A percentile compares a stretch with the other conserved stretches of the same genome.
Evolutionary conservation across 2,113 vertebrate genomes (phyloP).

Genomic region (Recurvirostra avosetta): DNA sequence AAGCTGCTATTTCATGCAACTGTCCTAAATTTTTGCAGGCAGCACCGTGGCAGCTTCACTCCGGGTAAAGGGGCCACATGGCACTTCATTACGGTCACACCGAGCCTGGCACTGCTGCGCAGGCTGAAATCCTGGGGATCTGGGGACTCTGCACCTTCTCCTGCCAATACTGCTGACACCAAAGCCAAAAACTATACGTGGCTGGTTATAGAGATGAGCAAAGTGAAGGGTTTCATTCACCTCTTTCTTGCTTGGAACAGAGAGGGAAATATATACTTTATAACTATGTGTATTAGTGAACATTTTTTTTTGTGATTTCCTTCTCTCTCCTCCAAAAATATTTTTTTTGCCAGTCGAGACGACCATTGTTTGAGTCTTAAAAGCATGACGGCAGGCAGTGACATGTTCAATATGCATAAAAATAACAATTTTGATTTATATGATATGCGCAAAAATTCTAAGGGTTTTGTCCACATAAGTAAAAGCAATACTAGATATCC

Average conservation of each 20-base stretch:
- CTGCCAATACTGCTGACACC: not conserved
- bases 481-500: not conserved
- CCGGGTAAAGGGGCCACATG: not conserved
- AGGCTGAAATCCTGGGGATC: not conserved
- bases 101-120: not conserved
- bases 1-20: not conserved
- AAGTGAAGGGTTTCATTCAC: not conserved
- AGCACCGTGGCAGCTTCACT: not conserved
- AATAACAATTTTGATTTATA: not conserved
- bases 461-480: not conserved
- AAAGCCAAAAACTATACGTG: not conserved
- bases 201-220: not conserved
- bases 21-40: not conserved
- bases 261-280: not conserved
- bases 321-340: not conserved
- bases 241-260: not conserved
- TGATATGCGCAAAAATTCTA: not conserved
- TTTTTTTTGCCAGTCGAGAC: not conserved
- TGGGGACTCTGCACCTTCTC: not conserved
- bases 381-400: not conserved
- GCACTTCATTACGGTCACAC: not conserved
- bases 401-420: not conserved
- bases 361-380: not conserved
- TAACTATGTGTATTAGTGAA: not conserved
- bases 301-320: not conserved